Base-by-base conservation (phyloP, 2,888 invertebrate species). In the Venustoraphidia nigricollis region DNA sequence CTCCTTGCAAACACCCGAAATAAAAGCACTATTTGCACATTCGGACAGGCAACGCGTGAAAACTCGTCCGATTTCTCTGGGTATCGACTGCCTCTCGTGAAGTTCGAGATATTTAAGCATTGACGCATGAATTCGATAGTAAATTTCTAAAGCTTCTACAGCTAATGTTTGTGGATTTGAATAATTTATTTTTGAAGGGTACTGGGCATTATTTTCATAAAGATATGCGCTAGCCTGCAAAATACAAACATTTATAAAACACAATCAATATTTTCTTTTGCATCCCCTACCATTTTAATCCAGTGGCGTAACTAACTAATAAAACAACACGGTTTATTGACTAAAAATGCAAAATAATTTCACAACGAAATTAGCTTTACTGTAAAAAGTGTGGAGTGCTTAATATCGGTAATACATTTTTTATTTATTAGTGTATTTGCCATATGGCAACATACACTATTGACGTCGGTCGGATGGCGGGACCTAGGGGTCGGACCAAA, bases 81-180 rank as follows among this genome's bases (percentile, higher is more conserved):
- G 73, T 54, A 83, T 70, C 1, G 74, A 72, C 65, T 82, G 81
- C 44, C 79, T 80, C 59, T 83, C 84, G 56, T 83, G 79, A 53
- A 81, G 76, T 59, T 88, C 85, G 35, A 94, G 70, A 63, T 82
- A 85, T 66, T 92, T 94, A 6, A 94, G 69, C 57, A 91, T 85
- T n/a, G 87, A 83, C 0, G 90, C 84, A 63, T 94, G 90, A 48
- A 90, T 83, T 59, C 94, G 74, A 60, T 85, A 85, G 59, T 82
- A 82, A 27, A 87, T 72, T 69, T 95, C 95, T 36, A 95, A 67
- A 0, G 91, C 87, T 71, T 95, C 94, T 43, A 95, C 80, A 10
- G 92, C 81, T 43, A 89, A 69, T 61, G 83, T 79, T 50, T 88
- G 83, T 0, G 93, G 89, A 60, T 79, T 81, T 58, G 78, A 84